Evolutionary conservation across 1,140 invertebrate species (phyloP).

Genomic region (Micrasema longulum): DNA sequence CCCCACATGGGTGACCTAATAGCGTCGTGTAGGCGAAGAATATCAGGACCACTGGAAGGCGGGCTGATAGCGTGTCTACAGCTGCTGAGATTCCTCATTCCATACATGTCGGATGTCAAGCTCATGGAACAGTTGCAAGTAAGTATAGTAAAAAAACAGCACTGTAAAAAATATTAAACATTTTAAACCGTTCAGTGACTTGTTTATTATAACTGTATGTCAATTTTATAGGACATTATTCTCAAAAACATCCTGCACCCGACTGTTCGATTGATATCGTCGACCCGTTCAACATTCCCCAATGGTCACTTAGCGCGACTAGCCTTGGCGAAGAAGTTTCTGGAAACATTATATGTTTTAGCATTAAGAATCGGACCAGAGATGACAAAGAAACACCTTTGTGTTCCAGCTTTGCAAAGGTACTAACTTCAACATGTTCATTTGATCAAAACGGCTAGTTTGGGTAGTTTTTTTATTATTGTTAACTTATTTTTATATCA

Average conservation of each 20-base stretch:
- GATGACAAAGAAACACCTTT: slow-evolving; percentile 84
- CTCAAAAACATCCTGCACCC: slow-evolving; percentile 84
- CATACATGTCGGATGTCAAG: slow-evolving; percentile 85
- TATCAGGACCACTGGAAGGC: slow-evolving; percentile 88
- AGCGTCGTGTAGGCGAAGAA: slow-evolving; percentile 78
- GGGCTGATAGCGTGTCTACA: slow-evolving; percentile 88
- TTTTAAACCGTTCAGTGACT: too few species aligned
- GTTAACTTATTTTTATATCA: too few species aligned
- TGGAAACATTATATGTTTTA: slow-evolving; percentile 84
- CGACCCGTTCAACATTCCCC: slow-evolving; percentile 82
- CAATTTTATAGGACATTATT: slow-evolving; percentile 72
- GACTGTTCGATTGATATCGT: slow-evolving; percentile 78
- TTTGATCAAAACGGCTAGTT: background rate
- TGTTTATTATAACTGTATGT: background rate
- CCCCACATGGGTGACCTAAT: slow-evolving; percentile 90
- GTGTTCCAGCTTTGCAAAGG: slow-evolving; percentile 76
- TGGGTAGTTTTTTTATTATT: too few species aligned
- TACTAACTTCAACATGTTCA: slow-evolving; percentile 45
- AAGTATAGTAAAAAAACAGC: slow-evolving; percentile 49
- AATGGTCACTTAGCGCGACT: slow-evolving; percentile 79
- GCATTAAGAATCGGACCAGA: slow-evolving; percentile 85
- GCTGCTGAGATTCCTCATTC: slow-evolving; percentile 83
- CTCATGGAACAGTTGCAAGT: slow-evolving; percentile 89
- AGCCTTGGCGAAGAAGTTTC: slow-evolving; percentile 81
- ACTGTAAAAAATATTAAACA: too few species aligned